A percentile compares a stretch with the other conserved stretches of the same genome.
phyloP scores from a whole-genome alignment of 1,140 invertebrate genomes.

The Trachelipus rathkii region DNA sequence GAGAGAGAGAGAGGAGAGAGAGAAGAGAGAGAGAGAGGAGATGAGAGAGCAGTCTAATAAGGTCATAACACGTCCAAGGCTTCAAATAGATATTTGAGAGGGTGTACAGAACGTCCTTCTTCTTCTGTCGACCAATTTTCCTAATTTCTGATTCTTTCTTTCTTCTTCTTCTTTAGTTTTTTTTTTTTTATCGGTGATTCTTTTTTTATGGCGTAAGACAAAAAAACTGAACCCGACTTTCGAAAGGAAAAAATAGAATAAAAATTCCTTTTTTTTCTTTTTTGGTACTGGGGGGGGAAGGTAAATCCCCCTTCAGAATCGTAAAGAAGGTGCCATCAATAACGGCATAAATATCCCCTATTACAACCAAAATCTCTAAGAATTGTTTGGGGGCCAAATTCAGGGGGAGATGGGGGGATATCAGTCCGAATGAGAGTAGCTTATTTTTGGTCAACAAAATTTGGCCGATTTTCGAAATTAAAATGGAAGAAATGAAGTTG shows the following conservation, averaged over 20 bases:
- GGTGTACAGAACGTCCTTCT: background rate
- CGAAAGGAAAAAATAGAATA: too few relatives aligned
- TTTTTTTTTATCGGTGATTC: background rate
- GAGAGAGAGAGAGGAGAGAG: too few relatives aligned
- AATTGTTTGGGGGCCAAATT: too few relatives aligned
- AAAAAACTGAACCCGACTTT: too few relatives aligned
- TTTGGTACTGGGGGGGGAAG: too few relatives aligned
- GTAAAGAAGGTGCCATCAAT: too few relatives aligned
- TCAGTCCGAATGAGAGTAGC: background rate
- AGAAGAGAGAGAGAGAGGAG: too few relatives aligned
- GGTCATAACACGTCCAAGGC: background rate
- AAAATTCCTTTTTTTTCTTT: too few relatives aligned
- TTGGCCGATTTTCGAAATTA: conserved; percentile 1
- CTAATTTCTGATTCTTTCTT: background rate
- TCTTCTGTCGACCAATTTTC: background rate
- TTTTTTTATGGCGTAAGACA: background rate
- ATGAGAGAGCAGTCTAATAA: background rate
- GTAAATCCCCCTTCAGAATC: too few relatives aligned
- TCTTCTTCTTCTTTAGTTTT: background rate
- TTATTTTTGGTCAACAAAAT: background rate
- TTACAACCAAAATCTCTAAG: too few relatives aligned
- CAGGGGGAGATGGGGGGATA: too few relatives aligned
- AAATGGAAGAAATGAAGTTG: conserved; percentile 4
- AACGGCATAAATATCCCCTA: too few relatives aligned
- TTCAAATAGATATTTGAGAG: background rate